Conservation (phyloP, 2,113 vertebrate genomes). For the Equus quagga region DNA sequence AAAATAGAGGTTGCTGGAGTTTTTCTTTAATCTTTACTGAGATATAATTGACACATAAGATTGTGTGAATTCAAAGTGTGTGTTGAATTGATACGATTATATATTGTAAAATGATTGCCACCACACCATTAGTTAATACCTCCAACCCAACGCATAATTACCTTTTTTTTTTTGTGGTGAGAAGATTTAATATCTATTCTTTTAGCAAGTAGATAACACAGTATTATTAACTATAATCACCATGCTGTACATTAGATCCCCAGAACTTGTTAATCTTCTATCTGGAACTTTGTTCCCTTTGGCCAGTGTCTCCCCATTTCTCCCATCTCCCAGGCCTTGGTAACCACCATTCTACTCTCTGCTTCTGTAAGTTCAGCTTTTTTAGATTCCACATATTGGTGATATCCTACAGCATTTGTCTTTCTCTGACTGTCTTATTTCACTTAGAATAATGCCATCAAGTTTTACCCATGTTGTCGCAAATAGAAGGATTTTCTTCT, state of each 20-base stretch:
- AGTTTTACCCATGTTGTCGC: no score
- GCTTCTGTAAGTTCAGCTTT: no score
- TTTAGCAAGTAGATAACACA: no score
- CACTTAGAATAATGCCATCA: no score
- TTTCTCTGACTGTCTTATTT: no score
- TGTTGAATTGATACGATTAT: neutral
- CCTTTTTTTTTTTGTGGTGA: neutral
- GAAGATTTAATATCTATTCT: neutral
- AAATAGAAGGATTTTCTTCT: no score
- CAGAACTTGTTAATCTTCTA: neutral
- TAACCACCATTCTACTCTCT: neutral
- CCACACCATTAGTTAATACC: neutral
- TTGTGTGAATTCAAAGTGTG: neutral
- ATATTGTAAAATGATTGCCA: no score
- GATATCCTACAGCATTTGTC: no score
- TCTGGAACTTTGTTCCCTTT: neutral
- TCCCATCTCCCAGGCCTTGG: neutral
- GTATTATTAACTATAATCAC: neutral
- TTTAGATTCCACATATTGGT: no score
- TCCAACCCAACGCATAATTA: neutral
- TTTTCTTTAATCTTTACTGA: neutral
- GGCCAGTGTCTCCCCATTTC: neutral
- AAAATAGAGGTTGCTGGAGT: neutral
- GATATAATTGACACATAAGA: neutral
- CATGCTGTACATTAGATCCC: neutral